phyloP scores from a whole-genome alignment of 2,797 vertebrate species.

The Enteromius fasciolatus region DNA sequence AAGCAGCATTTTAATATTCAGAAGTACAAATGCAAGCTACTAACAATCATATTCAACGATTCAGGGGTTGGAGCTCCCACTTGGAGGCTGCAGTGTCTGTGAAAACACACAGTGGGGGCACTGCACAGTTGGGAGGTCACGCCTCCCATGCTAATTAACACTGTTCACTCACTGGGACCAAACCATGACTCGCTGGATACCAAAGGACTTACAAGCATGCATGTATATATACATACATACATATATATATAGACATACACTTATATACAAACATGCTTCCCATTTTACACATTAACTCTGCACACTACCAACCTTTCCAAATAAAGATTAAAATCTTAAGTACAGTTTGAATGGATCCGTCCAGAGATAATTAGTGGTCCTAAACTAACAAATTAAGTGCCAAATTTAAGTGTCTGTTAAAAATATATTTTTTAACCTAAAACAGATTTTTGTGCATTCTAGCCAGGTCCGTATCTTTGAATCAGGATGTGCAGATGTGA shows the following conservation, averaged over 20 bases:
- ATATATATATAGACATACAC: background rate
- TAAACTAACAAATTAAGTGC: constrained; percentile 21
- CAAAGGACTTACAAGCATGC: constrained; percentile 17
- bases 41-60: background rate
- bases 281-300: background rate
- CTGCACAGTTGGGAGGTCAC: constrained; percentile 54
- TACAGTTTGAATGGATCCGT: background rate
- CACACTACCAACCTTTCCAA: background rate
- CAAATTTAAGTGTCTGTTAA: background rate
- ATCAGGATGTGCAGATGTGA: background rate
- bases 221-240: too few relatives aligned
- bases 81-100: constrained; percentile 50
- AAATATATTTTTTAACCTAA: background rate
- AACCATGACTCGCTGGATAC: constrained; percentile 21
- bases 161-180: constrained; percentile 35
- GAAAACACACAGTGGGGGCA: constrained; percentile 57
- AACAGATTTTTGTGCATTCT: background rate
- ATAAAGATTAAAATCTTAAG: background rate
- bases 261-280: background rate
- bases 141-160: constrained; percentile 59
- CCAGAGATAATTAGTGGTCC: background rate
- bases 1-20: constrained; percentile 33
- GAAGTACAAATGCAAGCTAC: background rate
- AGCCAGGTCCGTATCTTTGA: background rate
- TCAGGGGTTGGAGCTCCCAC: constrained; percentile 28